These are phyloP conservation scores for Alentia gelatinosa DNA, from an alignment of 2,888 invertebrate genomes.

Conservation along the genomic window DNA sequence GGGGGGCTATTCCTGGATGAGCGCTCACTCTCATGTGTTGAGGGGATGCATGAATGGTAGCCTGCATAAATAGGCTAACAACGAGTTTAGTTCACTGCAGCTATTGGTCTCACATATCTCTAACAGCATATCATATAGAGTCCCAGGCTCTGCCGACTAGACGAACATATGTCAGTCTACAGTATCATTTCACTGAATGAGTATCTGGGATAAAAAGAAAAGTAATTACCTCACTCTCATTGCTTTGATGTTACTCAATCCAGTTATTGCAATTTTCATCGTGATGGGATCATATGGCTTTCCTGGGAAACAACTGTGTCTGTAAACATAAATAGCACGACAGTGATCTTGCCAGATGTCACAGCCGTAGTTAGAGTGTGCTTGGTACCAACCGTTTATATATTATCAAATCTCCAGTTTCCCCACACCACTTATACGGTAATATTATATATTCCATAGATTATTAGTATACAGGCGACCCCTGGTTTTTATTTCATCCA, in stretches of 20 bases:
- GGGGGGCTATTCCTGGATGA: no score
- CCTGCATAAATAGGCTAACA: no score
- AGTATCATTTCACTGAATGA: not conserved
- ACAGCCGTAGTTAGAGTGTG: not conserved
- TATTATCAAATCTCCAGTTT: not conserved
- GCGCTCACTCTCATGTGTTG: no score
- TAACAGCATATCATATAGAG: no score
- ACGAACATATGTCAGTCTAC: not conserved
- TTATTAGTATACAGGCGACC: not conserved
- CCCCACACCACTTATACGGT: not conserved
- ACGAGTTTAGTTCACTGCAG: no score
- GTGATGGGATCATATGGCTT: not conserved
- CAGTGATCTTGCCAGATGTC: not conserved
- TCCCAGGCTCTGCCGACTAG: no score
- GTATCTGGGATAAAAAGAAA: not conserved
- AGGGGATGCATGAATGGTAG: no score
- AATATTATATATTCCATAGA: not conserved
- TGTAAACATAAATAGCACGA: not conserved
- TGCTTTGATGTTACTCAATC: not conserved
- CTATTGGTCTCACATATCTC: no score
- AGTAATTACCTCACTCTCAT: not conserved
- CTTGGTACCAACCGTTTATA: not conserved
- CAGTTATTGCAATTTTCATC: not conserved
- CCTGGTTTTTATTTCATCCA: not conserved
- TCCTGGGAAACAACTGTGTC: not conserved